Evolutionary conservation across 1,140 invertebrate species (phyloP).

Genomic region (Stegodyphus mimosarum): DNA sequence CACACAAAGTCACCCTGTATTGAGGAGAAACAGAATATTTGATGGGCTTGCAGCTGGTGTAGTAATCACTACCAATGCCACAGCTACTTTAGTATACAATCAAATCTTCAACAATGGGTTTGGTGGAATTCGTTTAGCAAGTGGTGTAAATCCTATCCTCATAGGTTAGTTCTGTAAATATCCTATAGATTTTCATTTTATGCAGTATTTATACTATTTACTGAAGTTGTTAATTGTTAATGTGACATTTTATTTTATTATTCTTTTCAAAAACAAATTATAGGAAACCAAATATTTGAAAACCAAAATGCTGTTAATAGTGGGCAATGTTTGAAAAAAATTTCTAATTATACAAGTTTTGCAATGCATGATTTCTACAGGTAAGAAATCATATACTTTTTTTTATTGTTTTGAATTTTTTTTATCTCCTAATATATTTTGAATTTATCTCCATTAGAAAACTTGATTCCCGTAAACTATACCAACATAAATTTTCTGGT

Average conservation of each 20-base stretch:
- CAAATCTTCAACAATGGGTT: conserved; percentile 99
- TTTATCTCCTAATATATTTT: no score
- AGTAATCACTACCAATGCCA: conserved; percentile 98
- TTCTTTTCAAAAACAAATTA: conserved; percentile 52
- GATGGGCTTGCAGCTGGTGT: conserved; percentile 98
- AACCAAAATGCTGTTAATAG: conserved; percentile 97
- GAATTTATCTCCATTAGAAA: no score
- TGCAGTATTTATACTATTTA: not conserved
- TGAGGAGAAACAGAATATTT: conserved; percentile 95
- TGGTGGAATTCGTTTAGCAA: conserved; percentile 95
- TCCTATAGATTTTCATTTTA: not conserved
- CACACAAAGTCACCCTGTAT: conserved; percentile 94
- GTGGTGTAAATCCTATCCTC: conserved; percentile 93
- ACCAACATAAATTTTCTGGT: no score
- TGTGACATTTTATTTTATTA: not conserved
- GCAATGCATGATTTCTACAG: conserved; percentile 99
- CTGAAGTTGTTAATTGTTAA: not conserved
- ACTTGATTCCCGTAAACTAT: no score
- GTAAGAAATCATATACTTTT: conserved; percentile 64
- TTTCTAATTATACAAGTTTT: conserved; percentile 98
- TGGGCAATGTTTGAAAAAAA: conserved; percentile 98
- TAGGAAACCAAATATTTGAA: conserved; percentile 96
- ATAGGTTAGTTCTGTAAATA: conserved; percentile 70
- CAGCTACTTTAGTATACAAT: conserved; percentile 91
- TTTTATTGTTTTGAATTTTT: no score